Percentiles rank a stretch among this genome's conserved stretches.
These are phyloP conservation scores for Lophura swinhoii DNA, from an alignment of 2,797 vertebrate genomes.

Conservation along the genomic window DNA sequence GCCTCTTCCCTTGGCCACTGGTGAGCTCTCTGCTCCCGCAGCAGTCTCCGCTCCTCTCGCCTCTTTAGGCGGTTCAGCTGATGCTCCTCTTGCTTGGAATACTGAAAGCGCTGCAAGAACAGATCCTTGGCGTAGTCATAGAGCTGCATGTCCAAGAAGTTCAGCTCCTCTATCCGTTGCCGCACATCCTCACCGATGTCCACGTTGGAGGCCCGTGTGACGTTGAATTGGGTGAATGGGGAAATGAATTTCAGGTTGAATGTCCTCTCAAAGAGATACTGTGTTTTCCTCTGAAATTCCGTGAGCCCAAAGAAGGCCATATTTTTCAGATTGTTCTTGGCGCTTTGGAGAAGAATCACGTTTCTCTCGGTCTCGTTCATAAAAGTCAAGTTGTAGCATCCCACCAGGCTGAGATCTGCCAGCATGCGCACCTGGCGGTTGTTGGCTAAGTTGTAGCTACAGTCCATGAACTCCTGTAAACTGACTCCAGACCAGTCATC, in stretches of 20 bases:
- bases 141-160: constrained; percentile 94
- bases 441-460: constrained; percentile 92
- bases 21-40: constrained; percentile 86
- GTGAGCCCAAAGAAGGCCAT: constrained; percentile 99
- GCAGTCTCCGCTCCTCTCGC: constrained; percentile 87
- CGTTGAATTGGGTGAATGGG: constrained; percentile 96
- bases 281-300: constrained; percentile 97
- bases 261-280: constrained; percentile 98
- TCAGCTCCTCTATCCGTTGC: constrained; percentile 91
- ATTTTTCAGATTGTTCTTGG: constrained; percentile 96
- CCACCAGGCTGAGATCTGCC: constrained; percentile 90
- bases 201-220: constrained; percentile 94
- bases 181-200: constrained; percentile 89
- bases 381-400: constrained; percentile 88
- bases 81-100: constrained; percentile 90
- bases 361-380: constrained; percentile 94
- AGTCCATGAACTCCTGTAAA: constrained; percentile 92
- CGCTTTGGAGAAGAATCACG: constrained; percentile 91
- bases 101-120: constrained; percentile 96
- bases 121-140: constrained; percentile 96
- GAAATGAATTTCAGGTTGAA: constrained; percentile 97
- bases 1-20: constrained; percentile 78
- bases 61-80: constrained; percentile 90
- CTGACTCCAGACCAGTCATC: constrained; percentile 95
- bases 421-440: constrained; percentile 98